Conservation (phyloP, 2,113 vertebrate genomes). For the Pithys albifrons region DNA sequence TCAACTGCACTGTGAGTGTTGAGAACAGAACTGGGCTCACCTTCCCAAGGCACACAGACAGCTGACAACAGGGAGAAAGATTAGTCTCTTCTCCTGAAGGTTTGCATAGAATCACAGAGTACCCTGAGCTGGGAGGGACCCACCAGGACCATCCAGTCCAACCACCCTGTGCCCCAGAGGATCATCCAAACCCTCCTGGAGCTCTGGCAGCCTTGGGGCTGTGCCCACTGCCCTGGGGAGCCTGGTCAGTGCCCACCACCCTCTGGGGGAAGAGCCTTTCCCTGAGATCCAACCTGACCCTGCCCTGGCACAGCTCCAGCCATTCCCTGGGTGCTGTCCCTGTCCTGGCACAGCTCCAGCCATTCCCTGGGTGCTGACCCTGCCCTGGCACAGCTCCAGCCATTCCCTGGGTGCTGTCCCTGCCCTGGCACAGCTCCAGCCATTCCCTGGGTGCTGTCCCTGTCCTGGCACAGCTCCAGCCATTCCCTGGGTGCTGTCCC, state of each 20-base stretch:
- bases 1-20: background rate
- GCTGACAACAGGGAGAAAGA: background rate
- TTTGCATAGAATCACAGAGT: background rate
- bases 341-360: too few species aligned
- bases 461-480: too few species aligned
- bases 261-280: background rate
- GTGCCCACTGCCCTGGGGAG: background rate
- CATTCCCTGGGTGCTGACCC: background rate
- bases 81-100: background rate
- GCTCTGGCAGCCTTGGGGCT: background rate
- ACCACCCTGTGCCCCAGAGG: background rate
- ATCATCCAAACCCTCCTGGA: background rate
- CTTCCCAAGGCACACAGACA: accelerated
- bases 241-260: background rate
- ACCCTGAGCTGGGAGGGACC: accelerated
- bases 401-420: accelerated
- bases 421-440: background rate
- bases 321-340: too few species aligned
- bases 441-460: too few species aligned
- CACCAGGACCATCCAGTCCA: background rate
- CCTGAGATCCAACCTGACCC: background rate
- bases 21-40: background rate
- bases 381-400: background rate
- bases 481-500: background rate
- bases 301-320: too few species aligned